Evolutionary conservation across 2,888 invertebrate species (phyloP).

Genomic region (Callyntrura sp.): DNA sequence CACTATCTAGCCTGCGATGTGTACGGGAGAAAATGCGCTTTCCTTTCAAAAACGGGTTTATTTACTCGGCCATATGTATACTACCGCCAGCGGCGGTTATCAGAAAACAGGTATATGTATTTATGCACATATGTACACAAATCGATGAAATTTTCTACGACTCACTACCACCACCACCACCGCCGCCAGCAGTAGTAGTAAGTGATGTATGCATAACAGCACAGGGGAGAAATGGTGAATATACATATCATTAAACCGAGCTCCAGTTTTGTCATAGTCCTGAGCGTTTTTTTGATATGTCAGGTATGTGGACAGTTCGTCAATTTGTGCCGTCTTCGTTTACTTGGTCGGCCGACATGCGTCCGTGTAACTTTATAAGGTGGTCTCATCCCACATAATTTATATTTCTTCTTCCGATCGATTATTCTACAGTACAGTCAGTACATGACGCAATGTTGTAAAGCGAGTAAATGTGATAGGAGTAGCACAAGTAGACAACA

Average conservation of each 20-base stretch:
- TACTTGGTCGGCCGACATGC: no score
- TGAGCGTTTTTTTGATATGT: neutral
- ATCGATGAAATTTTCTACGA: slow-evolving; percentile 36
- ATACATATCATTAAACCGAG: no score
- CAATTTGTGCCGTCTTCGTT: neutral
- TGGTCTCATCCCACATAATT: neutral
- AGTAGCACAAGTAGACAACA: neutral
- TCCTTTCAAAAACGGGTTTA: no score
- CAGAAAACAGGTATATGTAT: no score
- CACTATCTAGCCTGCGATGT: no score
- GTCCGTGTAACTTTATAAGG: neutral
- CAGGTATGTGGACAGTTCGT: slow-evolving; percentile 13
- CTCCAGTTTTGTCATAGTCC: neutral
- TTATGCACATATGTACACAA: neutral
- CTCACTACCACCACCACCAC: no score
- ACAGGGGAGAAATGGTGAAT: neutral
- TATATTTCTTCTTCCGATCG: neutral
- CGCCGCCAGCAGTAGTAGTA: neutral
- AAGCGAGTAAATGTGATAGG: no score
- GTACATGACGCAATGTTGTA: no score
- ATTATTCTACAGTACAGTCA: neutral
- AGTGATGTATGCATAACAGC: neutral
- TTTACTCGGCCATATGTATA: no score
- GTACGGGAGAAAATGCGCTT: no score
- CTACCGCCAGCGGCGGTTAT: no score